Conservation (phyloP, 2,888 invertebrate genomes). For the Endotricha flammealis region DNA sequence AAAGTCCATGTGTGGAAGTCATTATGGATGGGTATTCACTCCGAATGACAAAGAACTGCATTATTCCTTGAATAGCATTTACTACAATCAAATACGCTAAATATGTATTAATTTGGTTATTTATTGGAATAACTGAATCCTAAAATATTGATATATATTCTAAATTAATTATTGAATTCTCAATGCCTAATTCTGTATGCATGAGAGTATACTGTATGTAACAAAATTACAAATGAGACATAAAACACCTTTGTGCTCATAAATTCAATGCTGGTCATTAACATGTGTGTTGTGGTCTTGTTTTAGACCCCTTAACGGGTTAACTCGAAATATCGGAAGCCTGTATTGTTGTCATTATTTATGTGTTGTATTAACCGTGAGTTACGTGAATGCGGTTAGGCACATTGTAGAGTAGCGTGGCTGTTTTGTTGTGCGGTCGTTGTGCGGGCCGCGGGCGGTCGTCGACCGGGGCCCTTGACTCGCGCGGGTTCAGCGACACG, state of each 20-base stretch:
- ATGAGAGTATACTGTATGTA: too few relatives aligned
- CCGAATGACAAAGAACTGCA: not conserved
- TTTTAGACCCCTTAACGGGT: not conserved
- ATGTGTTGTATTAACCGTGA: conserved; percentile 3
- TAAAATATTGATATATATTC: too few relatives aligned
- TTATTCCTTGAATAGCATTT: too few relatives aligned
- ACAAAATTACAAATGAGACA: too few relatives aligned
- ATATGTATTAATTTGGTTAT: too few relatives aligned
- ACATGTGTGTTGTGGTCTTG: not conserved
- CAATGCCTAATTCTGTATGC: too few relatives aligned
- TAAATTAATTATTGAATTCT: too few relatives aligned
- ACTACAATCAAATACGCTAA: too few relatives aligned
- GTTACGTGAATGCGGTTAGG: conserved; percentile 20
- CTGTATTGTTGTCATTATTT: conserved; percentile 4
- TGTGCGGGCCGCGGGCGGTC: conserved; percentile 62
- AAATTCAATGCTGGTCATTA: not conserved
- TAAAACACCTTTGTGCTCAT: not conserved
- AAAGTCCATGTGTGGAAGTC: not conserved
- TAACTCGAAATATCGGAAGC: not conserved
- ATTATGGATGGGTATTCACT: too few relatives aligned
- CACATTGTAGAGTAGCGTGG: conserved; percentile 44
- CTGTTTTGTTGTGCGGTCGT: conserved; percentile 55
- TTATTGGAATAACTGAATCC: too few relatives aligned
- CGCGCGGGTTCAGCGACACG: conserved; percentile 70
- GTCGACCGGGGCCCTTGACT: conserved; percentile 77